A percentile compares a stretch with the other conserved stretches of the same genome.
phyloP scores from a whole-genome alignment of 2,888 invertebrate genomes.

The Dascillus cervinus region DNA sequence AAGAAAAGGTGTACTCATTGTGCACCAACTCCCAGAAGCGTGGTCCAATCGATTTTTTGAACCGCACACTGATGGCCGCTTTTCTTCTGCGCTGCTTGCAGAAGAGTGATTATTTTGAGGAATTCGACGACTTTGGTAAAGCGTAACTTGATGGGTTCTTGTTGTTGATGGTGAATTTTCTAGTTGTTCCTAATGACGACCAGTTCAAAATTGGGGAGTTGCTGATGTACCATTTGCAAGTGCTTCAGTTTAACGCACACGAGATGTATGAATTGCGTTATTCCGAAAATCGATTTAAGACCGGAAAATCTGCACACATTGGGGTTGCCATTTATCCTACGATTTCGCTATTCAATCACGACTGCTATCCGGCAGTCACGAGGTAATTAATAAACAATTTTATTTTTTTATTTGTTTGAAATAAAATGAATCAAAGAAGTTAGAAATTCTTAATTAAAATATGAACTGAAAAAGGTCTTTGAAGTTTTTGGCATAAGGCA shows the following conservation, averaged over 20 bases:
- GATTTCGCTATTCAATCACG: conserved; percentile 75
- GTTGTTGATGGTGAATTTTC: conserved; percentile 5
- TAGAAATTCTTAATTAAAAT: too few species aligned
- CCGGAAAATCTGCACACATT: conserved; percentile 50
- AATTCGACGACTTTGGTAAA: conserved; percentile 35
- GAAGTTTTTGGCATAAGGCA: too few species aligned
- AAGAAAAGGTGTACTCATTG: conserved; percentile 51
- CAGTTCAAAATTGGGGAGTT: conserved; percentile 57
- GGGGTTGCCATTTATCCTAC: conserved; percentile 70
- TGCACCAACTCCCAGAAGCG: conserved; percentile 59
- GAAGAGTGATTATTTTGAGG: conserved; percentile 56
- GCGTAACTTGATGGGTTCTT: conserved; percentile 1
- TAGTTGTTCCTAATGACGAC: conserved; percentile 41
- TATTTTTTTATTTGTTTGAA: too few species aligned
- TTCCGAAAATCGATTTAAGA: conserved; percentile 44
- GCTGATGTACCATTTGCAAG: conserved; percentile 61
- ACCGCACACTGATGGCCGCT: conserved; percentile 68
- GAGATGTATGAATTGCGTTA: conserved; percentile 64
- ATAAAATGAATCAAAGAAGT: too few species aligned
- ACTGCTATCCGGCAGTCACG: conserved; percentile 70
- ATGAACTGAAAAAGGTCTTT: too few species aligned
- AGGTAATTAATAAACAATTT: too few species aligned
- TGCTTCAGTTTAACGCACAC: conserved; percentile 80
- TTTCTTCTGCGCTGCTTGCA: conserved; percentile 67
- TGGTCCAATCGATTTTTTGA: conserved; percentile 60